Evolutionary conservation across 2,797 vertebrate genomes (phyloP), one percentile per base, ranked within the genome.

Genomic region (Xerus rutilus): DNA sequence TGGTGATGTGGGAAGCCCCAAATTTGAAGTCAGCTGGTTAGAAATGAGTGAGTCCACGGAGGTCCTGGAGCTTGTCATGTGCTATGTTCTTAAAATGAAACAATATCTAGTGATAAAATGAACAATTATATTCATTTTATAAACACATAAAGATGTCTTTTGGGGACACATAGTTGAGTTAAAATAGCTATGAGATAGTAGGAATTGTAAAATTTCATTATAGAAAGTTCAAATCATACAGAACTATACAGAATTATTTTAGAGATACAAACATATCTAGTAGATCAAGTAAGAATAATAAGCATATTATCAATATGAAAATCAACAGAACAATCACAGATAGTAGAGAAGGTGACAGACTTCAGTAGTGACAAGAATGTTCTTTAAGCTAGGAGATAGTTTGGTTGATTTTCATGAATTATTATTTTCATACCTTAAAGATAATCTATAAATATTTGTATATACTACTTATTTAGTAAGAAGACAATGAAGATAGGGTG

Each of bases 401-500:
- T 70, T 88, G 59, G 12, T 32, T 87, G 28, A 86, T 86, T 83
- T 93, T 85, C 52, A 62, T 39, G 28, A 57, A 54, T 90, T 81
- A 43, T 12, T 82, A 70, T 14, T 57, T 67, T 87, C 93, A 54
- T 89, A 74, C 43, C 7, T 45, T 92, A 93, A 89, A 69, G 83
- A 81, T 83, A 43, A 35, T 73, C 23, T 69, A 20, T 65, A 91
- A 87, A 43, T 57, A 85, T 84, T 93, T 93, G 10, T 8, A 74
- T 59, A 35, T 74, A 20, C 21, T 92, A 45, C 74, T 6, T 49
- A 90, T 79, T 84, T 85, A 64, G n/a, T 87, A 90, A 59, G 12
- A 94, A 92, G 62, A 93, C 76, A 84, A 45, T 89, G 5, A 65
- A 32, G 93, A 70, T 76, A 77, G 13, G 2, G 15, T 97, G 72